Conservation (phyloP, 1,140 invertebrate species). For the Lucilia cuprina region DNA sequence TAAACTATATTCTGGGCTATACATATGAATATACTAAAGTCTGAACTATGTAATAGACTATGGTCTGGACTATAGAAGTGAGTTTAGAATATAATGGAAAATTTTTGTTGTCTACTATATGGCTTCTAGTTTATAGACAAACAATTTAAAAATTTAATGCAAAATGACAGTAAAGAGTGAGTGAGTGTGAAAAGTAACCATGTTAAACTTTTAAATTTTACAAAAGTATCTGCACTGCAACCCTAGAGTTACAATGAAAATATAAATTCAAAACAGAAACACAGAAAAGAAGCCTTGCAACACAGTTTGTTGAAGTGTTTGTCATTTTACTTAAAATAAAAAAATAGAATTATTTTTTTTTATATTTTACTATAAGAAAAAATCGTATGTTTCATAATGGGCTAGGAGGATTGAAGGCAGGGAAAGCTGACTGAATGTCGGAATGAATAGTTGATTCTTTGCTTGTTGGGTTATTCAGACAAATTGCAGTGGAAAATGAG, state of each 20-base stretch:
- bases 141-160: too few species aligned
- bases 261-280: background rate
- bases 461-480: background rate
- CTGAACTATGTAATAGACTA: too few species aligned
- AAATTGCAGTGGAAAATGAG: background rate
- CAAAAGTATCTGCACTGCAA: background rate
- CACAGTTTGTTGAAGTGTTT: background rate
- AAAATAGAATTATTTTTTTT: background rate
- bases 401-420: background rate
- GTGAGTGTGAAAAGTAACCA: background rate
- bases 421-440: background rate
- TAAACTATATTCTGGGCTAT: too few species aligned
- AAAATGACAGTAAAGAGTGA: too few species aligned
- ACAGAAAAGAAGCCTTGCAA: constrained; percentile 4
- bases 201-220: background rate
- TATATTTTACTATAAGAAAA: background rate
- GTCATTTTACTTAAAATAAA: background rate
- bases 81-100: too few species aligned
- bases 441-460: background rate
- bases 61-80: too few species aligned
- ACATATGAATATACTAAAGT: too few species aligned
- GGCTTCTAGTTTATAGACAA: too few species aligned
- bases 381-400: background rate
- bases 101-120: too few species aligned
- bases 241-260: background rate